phyloP scores from a whole-genome alignment of 1,140 invertebrate species.

The Teleopsis dalmanni region DNA sequence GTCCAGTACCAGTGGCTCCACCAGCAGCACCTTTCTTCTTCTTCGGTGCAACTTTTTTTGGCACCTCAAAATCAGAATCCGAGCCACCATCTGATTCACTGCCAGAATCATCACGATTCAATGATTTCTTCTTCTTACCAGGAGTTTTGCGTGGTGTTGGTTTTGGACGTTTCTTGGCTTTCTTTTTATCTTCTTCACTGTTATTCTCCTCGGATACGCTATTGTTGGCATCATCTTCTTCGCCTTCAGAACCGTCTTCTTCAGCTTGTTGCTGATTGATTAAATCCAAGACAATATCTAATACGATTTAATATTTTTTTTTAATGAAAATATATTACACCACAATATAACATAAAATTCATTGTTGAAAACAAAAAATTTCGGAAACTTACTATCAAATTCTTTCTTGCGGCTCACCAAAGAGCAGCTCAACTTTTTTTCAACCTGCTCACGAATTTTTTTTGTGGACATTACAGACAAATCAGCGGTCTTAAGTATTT shows the following conservation, averaged over 20 bases:
- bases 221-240: slow-evolving; percentile 58
- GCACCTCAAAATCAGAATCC: slow-evolving; percentile 70
- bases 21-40: slow-evolving; percentile 30
- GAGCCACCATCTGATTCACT: slow-evolving; percentile 68
- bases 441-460: slow-evolving; percentile 80
- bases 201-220: slow-evolving; percentile 47
- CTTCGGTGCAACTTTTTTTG: slow-evolving; percentile 45
- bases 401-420: slow-evolving; percentile 70
- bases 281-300: slow-evolving; percentile 23
- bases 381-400: slow-evolving; percentile 72
- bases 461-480: slow-evolving; percentile 77
- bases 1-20: slow-evolving; percentile 24
- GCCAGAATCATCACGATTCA: slow-evolving; percentile 46
- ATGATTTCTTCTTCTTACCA: slow-evolving; percentile 52
- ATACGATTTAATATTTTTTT: no score
- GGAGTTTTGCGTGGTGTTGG: slow-evolving; percentile 42
- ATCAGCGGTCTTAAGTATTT: slow-evolving; percentile 79
- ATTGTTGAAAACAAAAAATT: no score
- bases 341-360: no score
- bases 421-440: slow-evolving; percentile 71
- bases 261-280: slow-evolving; percentile 46
- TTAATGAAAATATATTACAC: no score
- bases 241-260: slow-evolving; percentile 47
- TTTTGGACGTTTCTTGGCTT: slow-evolving; percentile 41
- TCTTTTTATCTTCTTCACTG: slow-evolving; percentile 39